These are phyloP conservation scores for Syrista parreyssii DNA, from an alignment of 2,888 invertebrate species.

Conservation along the genomic window DNA sequence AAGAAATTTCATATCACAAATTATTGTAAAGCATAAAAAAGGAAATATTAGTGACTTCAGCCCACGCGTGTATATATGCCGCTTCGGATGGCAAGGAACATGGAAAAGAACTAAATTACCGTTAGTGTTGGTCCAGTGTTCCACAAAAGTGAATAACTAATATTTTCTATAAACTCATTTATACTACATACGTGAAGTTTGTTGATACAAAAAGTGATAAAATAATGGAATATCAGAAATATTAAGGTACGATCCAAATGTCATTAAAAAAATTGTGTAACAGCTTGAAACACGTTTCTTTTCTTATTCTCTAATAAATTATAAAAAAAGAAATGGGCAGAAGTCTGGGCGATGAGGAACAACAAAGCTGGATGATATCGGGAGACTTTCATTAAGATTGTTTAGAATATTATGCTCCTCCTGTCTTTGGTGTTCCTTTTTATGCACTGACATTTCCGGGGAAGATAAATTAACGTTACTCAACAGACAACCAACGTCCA, in stretches of 20 bases:
- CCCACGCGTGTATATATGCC: too few relatives aligned
- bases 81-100: too few relatives aligned
- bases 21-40: not conserved
- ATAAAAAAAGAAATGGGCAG: not conserved
- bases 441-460: slow-evolving; percentile 31
- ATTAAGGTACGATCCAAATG: not conserved
- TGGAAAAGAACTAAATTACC: not conserved
- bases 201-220: not conserved
- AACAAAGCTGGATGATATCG: slow-evolving; percentile 31
- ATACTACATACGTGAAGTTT: not conserved
- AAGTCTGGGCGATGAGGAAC: not conserved
- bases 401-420: slow-evolving; percentile 36
- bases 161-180: not conserved
- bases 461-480: slow-evolving; percentile 27
- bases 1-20: not conserved
- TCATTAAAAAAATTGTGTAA: not conserved
- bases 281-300: not conserved
- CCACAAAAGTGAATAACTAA: not conserved
- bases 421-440: slow-evolving; percentile 42
- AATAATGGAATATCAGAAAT: not conserved
- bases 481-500: not conserved
- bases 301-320: not conserved
- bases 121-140: not conserved
- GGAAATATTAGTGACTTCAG: too few relatives aligned
- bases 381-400: slow-evolving; percentile 26